phyloP scores from a whole-genome alignment of 1,140 invertebrate genomes.

The Drosophila prosaltans region DNA sequence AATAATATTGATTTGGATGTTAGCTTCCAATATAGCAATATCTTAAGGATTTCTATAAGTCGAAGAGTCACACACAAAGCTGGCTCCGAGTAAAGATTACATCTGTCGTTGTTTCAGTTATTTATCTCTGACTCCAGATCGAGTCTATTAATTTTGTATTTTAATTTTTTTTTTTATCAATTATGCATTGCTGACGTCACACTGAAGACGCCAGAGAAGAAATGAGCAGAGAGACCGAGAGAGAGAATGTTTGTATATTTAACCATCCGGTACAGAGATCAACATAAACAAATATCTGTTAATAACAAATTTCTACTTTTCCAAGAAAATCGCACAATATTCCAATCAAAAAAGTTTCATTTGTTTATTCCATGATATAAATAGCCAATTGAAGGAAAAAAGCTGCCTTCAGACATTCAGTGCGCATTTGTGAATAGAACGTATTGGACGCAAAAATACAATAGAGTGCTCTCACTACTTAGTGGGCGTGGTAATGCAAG shows the following conservation, averaged over 20 bases:
- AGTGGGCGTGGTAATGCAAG: constrained; percentile 44
- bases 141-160: no score
- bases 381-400: constrained; percentile 49
- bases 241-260: not conserved
- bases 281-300: not conserved
- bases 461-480: not conserved
- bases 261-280: not conserved
- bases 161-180: no score
- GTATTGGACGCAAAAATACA: not conserved
- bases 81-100: no score
- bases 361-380: constrained; percentile 60
- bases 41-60: no score
- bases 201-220: not conserved
- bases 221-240: not conserved
- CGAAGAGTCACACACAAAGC: no score
- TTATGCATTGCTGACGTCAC: not conserved
- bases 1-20: no score
- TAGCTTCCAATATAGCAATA: no score
- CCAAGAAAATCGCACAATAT: not conserved
- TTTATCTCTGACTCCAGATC: no score
- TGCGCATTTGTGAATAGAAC: constrained; percentile 43
- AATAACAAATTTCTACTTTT: not conserved
- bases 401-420: constrained; percentile 43
- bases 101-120: no score
- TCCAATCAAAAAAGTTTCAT: constrained; percentile 27